These are phyloP conservation scores for Teleiodes luculella DNA, from an alignment of 2,888 invertebrate species.

Conservation along the genomic window DNA sequence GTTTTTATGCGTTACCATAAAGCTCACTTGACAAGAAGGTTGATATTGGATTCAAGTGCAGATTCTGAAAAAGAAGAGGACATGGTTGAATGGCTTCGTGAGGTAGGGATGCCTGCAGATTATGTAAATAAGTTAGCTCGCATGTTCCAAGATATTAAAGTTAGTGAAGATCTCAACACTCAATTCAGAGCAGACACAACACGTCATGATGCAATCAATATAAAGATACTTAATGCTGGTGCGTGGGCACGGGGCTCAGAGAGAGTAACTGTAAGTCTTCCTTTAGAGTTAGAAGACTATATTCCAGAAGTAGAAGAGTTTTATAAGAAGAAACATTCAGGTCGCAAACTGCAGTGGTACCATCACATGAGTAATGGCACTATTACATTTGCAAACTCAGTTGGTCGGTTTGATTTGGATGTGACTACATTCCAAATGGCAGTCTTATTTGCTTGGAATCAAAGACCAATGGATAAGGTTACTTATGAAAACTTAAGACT, in stretches of 20 bases:
- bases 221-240: slow-evolving; percentile 98
- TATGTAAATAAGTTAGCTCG: slow-evolving; percentile 98
- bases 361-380: slow-evolving; percentile 99
- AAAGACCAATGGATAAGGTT: slow-evolving; percentile 93
- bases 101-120: slow-evolving; percentile 99
- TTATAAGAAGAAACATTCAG: slow-evolving; percentile 98
- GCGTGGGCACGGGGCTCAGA: slow-evolving; percentile 99
- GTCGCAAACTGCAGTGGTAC: slow-evolving; percentile 98
- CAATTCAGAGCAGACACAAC: slow-evolving; percentile 92
- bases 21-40: slow-evolving; percentile 94
- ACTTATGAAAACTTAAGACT: slow-evolving; percentile 97
- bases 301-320: slow-evolving; percentile 99
- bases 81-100: slow-evolving; percentile 98
- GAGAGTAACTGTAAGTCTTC: slow-evolving; percentile 95
- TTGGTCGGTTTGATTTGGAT: slow-evolving; percentile 97
- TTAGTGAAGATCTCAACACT: slow-evolving; percentile 96
- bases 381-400: slow-evolving; percentile 94
- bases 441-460: slow-evolving; percentile 99
- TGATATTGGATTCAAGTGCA: slow-evolving; percentile 98
- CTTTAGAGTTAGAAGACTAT: slow-evolving; percentile 98
- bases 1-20: slow-evolving; percentile 99
- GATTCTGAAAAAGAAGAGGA: slow-evolving; percentile 99
- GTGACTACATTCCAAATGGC: slow-evolving; percentile 99
- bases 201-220: slow-evolving; percentile 93
- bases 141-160: slow-evolving; percentile 99